Evolutionary conservation across 2,797 vertebrate genomes (phyloP).

Genomic region (Phalloptychus januarius): DNA sequence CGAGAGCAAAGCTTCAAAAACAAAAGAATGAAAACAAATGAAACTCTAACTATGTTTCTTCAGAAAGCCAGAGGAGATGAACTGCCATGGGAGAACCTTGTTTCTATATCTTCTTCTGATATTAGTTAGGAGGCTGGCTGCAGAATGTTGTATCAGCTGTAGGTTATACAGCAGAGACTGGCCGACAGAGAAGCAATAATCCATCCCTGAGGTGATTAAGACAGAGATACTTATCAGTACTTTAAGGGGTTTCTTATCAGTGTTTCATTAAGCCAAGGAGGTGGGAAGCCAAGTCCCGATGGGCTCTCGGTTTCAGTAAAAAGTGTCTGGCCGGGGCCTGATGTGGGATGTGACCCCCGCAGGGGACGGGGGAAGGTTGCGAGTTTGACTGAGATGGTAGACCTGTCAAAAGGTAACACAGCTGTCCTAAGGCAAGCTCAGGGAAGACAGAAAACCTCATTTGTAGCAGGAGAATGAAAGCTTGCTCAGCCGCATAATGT

Average conservation of each 20-base stretch:
- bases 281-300: not conserved
- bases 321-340: not conserved
- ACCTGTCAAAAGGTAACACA: conserved; percentile 2
- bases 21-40: not conserved
- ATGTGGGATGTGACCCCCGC: not conserved
- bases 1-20: not conserved
- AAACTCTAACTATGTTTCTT: not conserved
- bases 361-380: not conserved
- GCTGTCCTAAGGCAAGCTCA: not conserved
- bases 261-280: not conserved
- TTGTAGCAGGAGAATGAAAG: conserved; percentile 1
- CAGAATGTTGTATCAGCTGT: not conserved
- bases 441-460: not conserved
- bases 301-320: not conserved
- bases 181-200: not conserved
- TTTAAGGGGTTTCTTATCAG: not conserved
- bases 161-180: not conserved
- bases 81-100: not conserved
- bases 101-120: not conserved
- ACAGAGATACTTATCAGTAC: not conserved
- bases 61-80: not conserved
- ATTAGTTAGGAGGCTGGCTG: not conserved
- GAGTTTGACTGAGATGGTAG: not conserved
- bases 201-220: conserved; percentile 3
- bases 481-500: not conserved